A percentile compares a stretch with the other conserved stretches of the same genome.
Conservation (phyloP, 53 echinoderm and acorn worm genomes). For the Holothuria scabra region DNA sequence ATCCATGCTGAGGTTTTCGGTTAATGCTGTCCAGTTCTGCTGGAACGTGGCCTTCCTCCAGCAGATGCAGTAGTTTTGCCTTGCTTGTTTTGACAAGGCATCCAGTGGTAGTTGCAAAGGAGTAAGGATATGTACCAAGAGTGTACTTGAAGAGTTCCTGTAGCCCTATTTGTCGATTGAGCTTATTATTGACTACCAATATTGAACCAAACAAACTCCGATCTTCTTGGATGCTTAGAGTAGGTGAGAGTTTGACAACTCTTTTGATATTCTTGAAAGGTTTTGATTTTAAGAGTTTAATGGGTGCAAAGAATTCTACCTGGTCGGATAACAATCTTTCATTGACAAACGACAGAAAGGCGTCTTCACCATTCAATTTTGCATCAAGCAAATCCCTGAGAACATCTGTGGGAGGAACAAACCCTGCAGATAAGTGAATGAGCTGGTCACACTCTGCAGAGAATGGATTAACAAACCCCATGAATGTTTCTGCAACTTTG, state of each 20-base stretch:
- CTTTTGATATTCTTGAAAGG: slow-evolving; percentile 29
- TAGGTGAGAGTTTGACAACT: slow-evolving; percentile 17
- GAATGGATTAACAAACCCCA: slow-evolving; percentile 3
- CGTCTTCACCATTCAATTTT: slow-evolving; percentile 22
- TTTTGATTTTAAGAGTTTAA: background rate
- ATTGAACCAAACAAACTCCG: background rate
- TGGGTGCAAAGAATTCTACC: background rate
- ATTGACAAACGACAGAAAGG: background rate
- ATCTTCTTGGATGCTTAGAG: slow-evolving; percentile 7
- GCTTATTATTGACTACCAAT: slow-evolving; percentile 6
- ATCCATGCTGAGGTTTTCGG: background rate
- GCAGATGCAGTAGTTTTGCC: slow-evolving; percentile 18
- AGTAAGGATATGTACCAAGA: slow-evolving; percentile 7
- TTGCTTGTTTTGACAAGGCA: slow-evolving; percentile 6
- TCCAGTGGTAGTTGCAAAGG: background rate
- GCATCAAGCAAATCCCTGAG: background rate
- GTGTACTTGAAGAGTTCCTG: background rate
- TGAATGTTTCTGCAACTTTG: slow-evolving; percentile 12
- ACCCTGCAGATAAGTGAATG: slow-evolving; percentile 19
- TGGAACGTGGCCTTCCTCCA: slow-evolving; percentile 1
- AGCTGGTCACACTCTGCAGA: background rate
- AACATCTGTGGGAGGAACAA: background rate
- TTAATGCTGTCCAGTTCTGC: background rate
- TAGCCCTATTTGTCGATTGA: background rate
- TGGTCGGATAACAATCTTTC: background rate